phyloP scores from a whole-genome alignment of 2,113 vertebrate genomes.

The Catagonus wagneri region DNA sequence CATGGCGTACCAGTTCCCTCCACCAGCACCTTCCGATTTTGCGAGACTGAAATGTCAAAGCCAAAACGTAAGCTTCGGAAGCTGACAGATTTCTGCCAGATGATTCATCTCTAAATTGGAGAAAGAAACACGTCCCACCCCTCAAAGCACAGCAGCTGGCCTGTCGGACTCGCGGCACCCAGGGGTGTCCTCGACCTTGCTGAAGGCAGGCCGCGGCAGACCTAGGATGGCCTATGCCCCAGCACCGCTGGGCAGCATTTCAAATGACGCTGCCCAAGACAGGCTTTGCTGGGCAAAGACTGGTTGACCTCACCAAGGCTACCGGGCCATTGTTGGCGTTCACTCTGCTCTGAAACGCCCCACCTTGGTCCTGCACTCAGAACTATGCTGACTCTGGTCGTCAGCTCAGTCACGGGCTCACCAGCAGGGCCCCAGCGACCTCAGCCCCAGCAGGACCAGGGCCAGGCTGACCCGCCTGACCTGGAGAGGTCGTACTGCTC shows the following conservation, averaged over 20 bases:
- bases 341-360: neutral
- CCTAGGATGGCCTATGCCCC: rapidly evolving
- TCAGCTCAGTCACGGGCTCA: rapidly evolving
- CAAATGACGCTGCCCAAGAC: neutral
- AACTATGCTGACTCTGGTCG: no score
- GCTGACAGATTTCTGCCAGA: neutral
- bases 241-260: rapidly evolving
- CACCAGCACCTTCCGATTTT: slow-evolving; percentile 83
- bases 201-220: rapidly evolving
- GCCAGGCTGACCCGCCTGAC: slow-evolving; percentile 81
- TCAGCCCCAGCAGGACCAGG: rapidly evolving
- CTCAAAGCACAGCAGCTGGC: neutral
- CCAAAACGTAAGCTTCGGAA: neutral
- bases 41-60: slow-evolving; percentile 89
- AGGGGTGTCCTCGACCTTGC: rapidly evolving
- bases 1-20: slow-evolving; percentile 92
- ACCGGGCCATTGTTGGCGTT: no score
- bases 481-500: slow-evolving; percentile 97
- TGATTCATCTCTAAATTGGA: neutral
- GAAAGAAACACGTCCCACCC: no score
- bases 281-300: neutral
- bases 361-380: neutral
- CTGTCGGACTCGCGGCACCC: rapidly evolving
- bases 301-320: rapidly evolving
- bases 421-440: neutral